Conservation (phyloP, 2,888 invertebrate species). For the Heliconius hortense region DNA sequence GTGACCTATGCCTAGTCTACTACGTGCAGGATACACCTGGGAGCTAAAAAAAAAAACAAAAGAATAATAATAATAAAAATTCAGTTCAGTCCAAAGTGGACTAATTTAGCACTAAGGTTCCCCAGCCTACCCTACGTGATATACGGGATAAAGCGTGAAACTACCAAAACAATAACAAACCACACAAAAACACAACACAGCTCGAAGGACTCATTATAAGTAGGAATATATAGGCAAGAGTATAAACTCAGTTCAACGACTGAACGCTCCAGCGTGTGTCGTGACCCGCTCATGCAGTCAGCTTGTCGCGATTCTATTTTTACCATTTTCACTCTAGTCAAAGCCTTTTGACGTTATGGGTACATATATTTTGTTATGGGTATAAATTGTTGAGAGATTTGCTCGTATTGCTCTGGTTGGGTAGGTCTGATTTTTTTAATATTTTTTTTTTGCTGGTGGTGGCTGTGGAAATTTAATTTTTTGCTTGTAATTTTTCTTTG, state of each 20-base stretch:
- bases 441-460: too few relatives aligned
- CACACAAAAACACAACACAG: not conserved
- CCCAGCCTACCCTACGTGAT: not conserved
- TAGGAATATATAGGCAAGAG: not conserved
- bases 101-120: not conserved
- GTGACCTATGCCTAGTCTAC: too few relatives aligned
- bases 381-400: not conserved
- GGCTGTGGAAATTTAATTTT: too few relatives aligned
- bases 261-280: slow-evolving; percentile 35
- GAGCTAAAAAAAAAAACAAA: too few relatives aligned
- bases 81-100: not conserved
- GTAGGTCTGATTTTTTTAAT: too few relatives aligned
- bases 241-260: slow-evolving; percentile 44
- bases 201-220: slow-evolving; percentile 39
- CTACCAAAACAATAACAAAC: not conserved
- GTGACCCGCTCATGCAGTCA: slow-evolving; percentile 46
- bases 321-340: slow-evolving; percentile 42
- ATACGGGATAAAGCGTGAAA: not conserved
- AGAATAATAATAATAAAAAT: not conserved
- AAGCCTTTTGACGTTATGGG: slow-evolving; percentile 35
- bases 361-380: slow-evolving; percentile 3
- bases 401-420: not conserved
- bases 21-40: too few relatives aligned
- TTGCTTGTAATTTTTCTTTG: too few relatives aligned
- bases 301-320: slow-evolving; percentile 41